These are phyloP conservation scores for Actinernus sp. DNA, from an alignment of 92 coral and sea anemone species.

Conservation along the genomic window DNA sequence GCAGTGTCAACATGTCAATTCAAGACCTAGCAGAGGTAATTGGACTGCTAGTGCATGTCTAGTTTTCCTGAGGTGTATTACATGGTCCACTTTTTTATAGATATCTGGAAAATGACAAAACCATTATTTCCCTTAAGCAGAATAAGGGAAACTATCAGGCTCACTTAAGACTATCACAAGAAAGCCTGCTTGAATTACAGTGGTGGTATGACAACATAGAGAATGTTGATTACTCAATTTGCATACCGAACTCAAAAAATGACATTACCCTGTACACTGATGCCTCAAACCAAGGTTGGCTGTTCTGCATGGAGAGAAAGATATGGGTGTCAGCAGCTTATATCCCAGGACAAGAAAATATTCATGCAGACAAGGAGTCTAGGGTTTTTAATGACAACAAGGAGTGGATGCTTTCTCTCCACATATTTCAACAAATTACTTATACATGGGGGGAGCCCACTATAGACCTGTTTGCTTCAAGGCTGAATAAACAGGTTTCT, in stretches of 20 bases:
- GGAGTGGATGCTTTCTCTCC: constrained; percentile 36
- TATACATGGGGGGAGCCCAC: constrained; percentile 26
- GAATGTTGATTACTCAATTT: constrained; percentile 10
- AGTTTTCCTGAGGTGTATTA: not conserved
- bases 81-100: too few species aligned
- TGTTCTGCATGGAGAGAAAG: constrained; percentile 6
- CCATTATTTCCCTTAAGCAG: too few species aligned
- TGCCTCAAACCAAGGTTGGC: constrained; percentile 29
- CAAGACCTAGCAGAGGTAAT: too few species aligned
- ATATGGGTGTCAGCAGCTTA: constrained; percentile 43
- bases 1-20: too few species aligned
- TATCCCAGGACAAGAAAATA: constrained; percentile 34
- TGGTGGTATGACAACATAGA: too few species aligned
- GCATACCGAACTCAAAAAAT: constrained; percentile 14
- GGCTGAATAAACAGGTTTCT: constrained; percentile 36
- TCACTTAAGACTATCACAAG: too few species aligned
- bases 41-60: constrained; percentile 9
- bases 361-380: constrained; percentile 12
- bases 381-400: constrained; percentile 7
- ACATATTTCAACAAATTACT: too few species aligned
- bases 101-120: too few species aligned
- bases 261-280: constrained; percentile 7
- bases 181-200: too few species aligned
- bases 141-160: too few species aligned
- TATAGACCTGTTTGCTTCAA: constrained; percentile 40